phyloP scores from a whole-genome alignment of 2,888 invertebrate species.

The Pristionchus japonicus region DNA sequence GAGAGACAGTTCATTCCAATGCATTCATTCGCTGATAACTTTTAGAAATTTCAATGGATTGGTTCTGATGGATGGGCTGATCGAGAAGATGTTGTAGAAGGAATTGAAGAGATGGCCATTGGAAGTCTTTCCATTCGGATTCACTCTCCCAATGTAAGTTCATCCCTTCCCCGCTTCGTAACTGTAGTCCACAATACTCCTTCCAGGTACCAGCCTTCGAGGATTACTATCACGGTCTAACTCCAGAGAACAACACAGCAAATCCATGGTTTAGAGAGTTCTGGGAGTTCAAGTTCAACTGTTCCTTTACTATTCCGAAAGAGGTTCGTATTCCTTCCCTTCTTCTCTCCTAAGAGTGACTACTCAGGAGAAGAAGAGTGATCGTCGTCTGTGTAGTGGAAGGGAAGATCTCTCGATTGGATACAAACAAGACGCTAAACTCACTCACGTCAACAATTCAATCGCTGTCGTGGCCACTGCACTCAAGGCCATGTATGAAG shows the following conservation, averaged over 20 bases:
- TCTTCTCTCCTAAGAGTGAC: background rate
- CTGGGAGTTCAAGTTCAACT: slow-evolving; percentile 84
- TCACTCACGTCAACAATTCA: slow-evolving; percentile 86
- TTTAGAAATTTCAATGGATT: slow-evolving; percentile 73
- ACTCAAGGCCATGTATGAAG: slow-evolving; percentile 83
- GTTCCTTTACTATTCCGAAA: slow-evolving; percentile 61
- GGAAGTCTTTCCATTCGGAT: slow-evolving; percentile 85
- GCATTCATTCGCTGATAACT: background rate
- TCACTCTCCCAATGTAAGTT: slow-evolving; percentile 82
- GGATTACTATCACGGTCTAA: slow-evolving; percentile 82
- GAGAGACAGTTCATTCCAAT: background rate
- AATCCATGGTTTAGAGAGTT: slow-evolving; percentile 86
- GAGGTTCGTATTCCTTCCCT: slow-evolving; percentile 45
- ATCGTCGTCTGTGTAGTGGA: slow-evolving; percentile 66
- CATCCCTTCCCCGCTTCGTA: background rate
- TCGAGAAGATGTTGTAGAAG: slow-evolving; percentile 82
- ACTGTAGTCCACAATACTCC: no score
- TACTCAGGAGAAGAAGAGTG: slow-evolving; percentile 36
- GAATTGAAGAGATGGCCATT: slow-evolving; percentile 81
- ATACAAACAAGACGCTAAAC: slow-evolving; percentile 82
- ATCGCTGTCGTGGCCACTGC: slow-evolving; percentile 85
- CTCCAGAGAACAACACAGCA: slow-evolving; percentile 81
- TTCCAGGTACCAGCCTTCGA: slow-evolving; percentile 77
- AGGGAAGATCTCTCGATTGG: slow-evolving; percentile 69
- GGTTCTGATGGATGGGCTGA: slow-evolving; percentile 73